Percentiles rank a stretch among this genome's conserved stretches.
phyloP scores from a whole-genome alignment of 2,888 invertebrate species.

The Drosophila nigricruria region DNA sequence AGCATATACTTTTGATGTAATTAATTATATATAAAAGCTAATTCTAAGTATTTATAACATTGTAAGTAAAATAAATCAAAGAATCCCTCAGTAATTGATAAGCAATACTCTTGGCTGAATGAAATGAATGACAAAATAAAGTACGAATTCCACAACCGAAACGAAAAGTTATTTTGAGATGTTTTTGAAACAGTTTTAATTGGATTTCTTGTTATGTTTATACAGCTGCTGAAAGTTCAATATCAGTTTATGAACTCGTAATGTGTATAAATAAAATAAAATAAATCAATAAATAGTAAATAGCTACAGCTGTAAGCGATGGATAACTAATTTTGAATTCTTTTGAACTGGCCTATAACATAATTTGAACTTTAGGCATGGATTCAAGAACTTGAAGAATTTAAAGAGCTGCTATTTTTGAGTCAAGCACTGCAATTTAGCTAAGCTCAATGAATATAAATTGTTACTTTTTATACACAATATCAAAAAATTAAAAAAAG shows the following conservation, averaged over 20 bases:
- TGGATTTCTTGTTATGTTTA: background rate
- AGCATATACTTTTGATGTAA: background rate
- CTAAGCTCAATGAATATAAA: too few species aligned
- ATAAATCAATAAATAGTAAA: too few species aligned
- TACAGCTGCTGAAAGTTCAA: background rate
- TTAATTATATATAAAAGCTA: background rate
- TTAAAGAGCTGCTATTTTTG: too few species aligned
- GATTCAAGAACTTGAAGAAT: too few species aligned
- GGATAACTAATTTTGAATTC: background rate
- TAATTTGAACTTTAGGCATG: too few species aligned
- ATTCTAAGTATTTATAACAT: background rate
- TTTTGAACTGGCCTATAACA: too few species aligned
- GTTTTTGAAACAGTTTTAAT: background rate
- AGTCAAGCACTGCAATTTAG: too few species aligned
- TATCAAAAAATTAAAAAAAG: too few species aligned
- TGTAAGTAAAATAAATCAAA: background rate
- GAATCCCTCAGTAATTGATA: too few species aligned
- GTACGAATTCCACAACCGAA: background rate
- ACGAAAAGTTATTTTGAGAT: background rate
- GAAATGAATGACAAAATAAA: background rate
- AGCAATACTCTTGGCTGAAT: background rate
- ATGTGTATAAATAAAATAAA: too few species aligned
- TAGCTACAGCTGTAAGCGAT: background rate
- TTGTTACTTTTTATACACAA: too few species aligned
- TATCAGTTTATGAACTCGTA: too few species aligned